Conservation (phyloP, 1,140 invertebrate species). For the Holotrichia oblita region DNA sequence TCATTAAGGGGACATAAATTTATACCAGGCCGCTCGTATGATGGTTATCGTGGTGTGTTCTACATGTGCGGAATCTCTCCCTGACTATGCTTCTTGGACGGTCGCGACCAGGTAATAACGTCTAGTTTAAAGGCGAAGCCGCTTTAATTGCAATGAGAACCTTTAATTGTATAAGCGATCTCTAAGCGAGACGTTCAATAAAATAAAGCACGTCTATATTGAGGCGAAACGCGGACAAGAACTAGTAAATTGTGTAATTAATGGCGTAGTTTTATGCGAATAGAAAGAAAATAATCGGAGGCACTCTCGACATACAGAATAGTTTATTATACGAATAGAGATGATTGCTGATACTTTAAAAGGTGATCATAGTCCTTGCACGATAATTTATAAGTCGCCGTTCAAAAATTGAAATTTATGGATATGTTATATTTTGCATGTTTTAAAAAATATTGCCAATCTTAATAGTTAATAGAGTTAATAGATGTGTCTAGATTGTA, state of each 20-base stretch:
- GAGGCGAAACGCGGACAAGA: neutral
- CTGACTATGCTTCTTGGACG: neutral
- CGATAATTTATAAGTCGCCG: neutral
- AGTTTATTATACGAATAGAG: neutral
- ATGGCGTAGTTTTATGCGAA: neutral
- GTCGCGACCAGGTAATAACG: conserved; percentile 6
- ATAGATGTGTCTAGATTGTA: conserved; percentile 3
- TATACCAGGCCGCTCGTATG: neutral
- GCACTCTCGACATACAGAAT: neutral
- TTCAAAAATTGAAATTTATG: neutral
- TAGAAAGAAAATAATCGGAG: conserved; percentile 9
- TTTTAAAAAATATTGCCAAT: neutral
- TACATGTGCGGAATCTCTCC: conserved; percentile 11
- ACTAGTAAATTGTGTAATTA: conserved; percentile 13
- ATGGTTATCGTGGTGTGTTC: neutral
- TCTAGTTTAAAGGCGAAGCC: conserved; percentile 1
- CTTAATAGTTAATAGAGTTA: too few relatives aligned
- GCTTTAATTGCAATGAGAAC: neutral
- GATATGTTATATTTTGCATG: neutral
- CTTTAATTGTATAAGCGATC: conserved; percentile 15
- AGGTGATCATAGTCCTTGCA: neutral
- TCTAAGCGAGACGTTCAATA: neutral
- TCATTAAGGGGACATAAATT: neutral
- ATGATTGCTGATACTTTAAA: neutral
- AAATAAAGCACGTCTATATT: neutral